Conservation (phyloP, 2,888 invertebrate species). For the Agonum fuliginosum region DNA sequence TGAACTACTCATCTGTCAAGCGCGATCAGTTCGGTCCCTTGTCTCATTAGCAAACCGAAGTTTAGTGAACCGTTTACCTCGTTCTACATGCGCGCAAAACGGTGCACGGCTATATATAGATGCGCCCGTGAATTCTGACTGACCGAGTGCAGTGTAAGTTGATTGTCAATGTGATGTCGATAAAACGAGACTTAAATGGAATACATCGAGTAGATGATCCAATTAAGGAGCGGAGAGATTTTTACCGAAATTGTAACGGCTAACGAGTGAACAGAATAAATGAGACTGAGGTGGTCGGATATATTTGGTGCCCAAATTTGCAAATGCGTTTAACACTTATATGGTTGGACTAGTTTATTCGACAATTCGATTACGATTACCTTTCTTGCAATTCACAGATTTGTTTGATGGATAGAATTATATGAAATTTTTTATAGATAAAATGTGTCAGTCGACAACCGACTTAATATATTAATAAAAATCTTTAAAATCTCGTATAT, state of each 20-base stretch:
- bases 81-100: conserved; percentile 41
- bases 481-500: too few relatives aligned
- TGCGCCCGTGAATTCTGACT: conserved; percentile 43
- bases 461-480: too few relatives aligned
- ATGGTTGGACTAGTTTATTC: too few relatives aligned
- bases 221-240: conserved; percentile 16
- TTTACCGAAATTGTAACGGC: conserved; percentile 2
- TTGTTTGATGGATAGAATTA: too few relatives aligned
- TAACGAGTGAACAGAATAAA: too few relatives aligned
- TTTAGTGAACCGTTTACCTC: conserved; percentile 44
- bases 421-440: too few relatives aligned
- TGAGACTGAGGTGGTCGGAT: too few relatives aligned
- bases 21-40: neutral
- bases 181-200: conserved; percentile 30
- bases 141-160: neutral
- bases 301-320: too few relatives aligned
- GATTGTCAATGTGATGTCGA: conserved; percentile 19
- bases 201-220: conserved; percentile 6
- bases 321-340: too few relatives aligned
- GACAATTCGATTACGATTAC: too few relatives aligned
- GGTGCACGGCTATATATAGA: conserved; percentile 50
- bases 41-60: conserved; percentile 30
- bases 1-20: neutral
- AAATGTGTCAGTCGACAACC: too few relatives aligned
- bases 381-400: too few relatives aligned